A percentile compares a stretch with the other conserved stretches of the same genome.
Conservation (phyloP, 2,113 vertebrate genomes). For the Nymphicus hollandicus region DNA sequence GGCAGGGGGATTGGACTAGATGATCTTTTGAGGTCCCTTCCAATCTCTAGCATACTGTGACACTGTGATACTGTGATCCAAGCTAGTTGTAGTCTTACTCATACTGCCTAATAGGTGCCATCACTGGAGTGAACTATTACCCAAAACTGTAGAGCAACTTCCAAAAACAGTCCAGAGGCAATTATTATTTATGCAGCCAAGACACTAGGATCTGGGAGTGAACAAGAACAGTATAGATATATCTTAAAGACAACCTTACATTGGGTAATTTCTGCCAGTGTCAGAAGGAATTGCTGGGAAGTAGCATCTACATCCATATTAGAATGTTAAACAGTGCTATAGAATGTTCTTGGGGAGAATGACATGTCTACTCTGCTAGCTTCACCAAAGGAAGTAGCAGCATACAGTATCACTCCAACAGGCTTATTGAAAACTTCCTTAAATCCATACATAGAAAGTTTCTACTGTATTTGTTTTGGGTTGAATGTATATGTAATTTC, state of each 20-base stretch:
- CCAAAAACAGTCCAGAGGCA: not conserved
- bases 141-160: not conserved
- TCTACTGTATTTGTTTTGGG: not conserved
- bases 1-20: too few relatives aligned
- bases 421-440: not conserved
- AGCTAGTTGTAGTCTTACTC: not conserved
- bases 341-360: not conserved
- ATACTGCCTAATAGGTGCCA: not conserved
- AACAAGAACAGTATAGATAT: not conserved
- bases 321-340: not conserved
- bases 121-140: not conserved
- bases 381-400: not conserved
- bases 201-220: not conserved
- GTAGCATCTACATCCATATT: not conserved
- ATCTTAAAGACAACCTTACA: not conserved
- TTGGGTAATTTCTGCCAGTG: not conserved
- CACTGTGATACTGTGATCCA: too few relatives aligned
- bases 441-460: not conserved
- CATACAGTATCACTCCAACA: rapidly evolving
- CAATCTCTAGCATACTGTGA: too few relatives aligned
- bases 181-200: not conserved
- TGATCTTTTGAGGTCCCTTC: too few relatives aligned
- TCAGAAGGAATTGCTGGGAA: not conserved
- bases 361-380: too few relatives aligned
- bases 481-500: not conserved